A percentile compares a stretch with the other conserved stretches of the same genome.
These are phyloP conservation scores for Tamandua tetradactyla DNA, from an alignment of 2,797 vertebrate genomes.

Conservation along the genomic window DNA sequence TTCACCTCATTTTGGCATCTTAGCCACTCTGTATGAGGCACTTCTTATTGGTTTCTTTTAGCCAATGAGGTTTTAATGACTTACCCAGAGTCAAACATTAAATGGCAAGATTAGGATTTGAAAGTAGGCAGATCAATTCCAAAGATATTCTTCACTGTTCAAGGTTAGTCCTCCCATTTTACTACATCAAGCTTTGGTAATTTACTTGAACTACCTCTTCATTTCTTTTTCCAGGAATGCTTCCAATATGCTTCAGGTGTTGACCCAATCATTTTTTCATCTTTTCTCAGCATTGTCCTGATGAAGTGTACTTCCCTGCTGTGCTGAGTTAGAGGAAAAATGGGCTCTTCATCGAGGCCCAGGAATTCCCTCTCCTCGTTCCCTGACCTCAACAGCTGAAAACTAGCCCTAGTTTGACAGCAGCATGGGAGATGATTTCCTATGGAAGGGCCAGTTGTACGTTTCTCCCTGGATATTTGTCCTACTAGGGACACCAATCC, in stretches of 20 bases:
- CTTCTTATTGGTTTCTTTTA: background rate
- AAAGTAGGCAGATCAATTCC: background rate
- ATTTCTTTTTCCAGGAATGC: background rate
- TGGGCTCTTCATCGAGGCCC: background rate
- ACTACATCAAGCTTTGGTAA: background rate
- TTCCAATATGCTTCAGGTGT: background rate
- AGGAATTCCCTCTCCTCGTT: background rate
- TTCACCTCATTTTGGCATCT: background rate
- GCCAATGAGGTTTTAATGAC: background rate
- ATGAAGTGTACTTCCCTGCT: background rate
- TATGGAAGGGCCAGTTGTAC: fast-evolving
- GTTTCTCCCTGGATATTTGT: background rate
- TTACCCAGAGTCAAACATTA: background rate
- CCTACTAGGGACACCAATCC: background rate
- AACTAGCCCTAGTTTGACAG: background rate
- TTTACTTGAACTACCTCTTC: background rate
- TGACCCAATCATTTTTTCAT: background rate
- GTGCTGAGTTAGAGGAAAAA: background rate
- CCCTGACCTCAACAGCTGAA: background rate
- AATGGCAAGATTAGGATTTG: background rate
- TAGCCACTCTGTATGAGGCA: background rate
- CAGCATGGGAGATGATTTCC: background rate
- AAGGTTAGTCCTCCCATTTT: background rate
- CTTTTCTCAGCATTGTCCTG: background rate
- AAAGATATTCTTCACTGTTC: background rate